Evolutionary conservation across 1,140 invertebrate species (phyloP), one percentile per base, ranked within the genome.

Genomic region (Aphaenogaster rudis): DNA sequence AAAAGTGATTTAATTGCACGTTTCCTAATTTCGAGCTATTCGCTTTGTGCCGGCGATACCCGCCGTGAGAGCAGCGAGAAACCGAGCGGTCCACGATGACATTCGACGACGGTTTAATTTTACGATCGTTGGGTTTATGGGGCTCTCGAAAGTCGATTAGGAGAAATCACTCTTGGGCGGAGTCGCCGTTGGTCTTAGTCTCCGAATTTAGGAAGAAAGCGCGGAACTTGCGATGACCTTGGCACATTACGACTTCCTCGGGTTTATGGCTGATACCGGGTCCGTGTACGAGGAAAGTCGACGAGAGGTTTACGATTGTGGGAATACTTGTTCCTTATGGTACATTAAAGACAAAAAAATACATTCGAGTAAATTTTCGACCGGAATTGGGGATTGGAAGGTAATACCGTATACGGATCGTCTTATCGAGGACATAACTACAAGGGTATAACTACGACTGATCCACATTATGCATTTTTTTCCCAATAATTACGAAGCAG

Each of bases 91-190:
- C 54, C 67, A 54, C 63, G 39, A 50, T 54, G 87, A 90, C 89
- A 80, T 88, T 88, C 77, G 80, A 91, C 71, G 78, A 88, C 87
- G 72, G 88, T 91, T 90, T 91, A 90, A 91, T 91, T 91, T 91
- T 91, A 91, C 87, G 89, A 91, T 84, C 90, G 72, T 45, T 71
- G 77, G 66, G 17, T 91, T 91, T 87, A 91, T 42, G 89, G 61
- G 66, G 78, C 86, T 80, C 74, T 77, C 72, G 89, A 88, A 67
- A 79, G 89, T 84, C 90, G 90, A 90, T 91, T 91, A 91, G 89
- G 88, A 74, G 63, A 52, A 74, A 76, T 76, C 61, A 76, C 57
- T 87, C 64, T 82, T 89, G 63, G 78, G 66, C 15, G 72, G 72
- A 82, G 78, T 74, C 33, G 86, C 69, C 87, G 74, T 80, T 86